These are phyloP conservation scores for Notodonta ziczac DNA, from an alignment of 2,888 invertebrate genomes.

Conservation along the genomic window DNA sequence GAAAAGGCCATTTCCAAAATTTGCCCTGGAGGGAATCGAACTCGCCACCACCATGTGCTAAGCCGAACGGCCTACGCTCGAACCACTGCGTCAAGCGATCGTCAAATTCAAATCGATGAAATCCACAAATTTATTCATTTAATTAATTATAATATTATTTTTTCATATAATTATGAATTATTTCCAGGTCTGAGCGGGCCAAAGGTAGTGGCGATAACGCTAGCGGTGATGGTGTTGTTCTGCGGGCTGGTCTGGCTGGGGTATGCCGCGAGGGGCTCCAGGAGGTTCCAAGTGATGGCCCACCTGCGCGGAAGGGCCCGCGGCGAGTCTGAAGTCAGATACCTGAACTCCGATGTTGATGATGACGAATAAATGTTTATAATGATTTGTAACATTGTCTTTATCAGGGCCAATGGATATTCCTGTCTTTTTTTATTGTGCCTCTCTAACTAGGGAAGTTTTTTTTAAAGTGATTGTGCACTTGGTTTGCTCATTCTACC, in stretches of 20 bases:
- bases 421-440: neutral
- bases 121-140: too few relatives aligned
- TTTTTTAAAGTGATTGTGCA: too few relatives aligned
- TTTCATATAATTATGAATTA: neutral
- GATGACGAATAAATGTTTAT: slow-evolving; percentile 27
- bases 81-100: too few relatives aligned
- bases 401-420: slow-evolving; percentile 4
- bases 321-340: slow-evolving; percentile 67
- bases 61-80: too few relatives aligned
- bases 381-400: slow-evolving; percentile 42
- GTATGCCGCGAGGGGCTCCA: slow-evolving; percentile 37
- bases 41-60: too few relatives aligned
- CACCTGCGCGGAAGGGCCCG: slow-evolving; percentile 50
- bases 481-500: too few relatives aligned
- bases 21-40: too few relatives aligned
- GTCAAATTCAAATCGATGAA: too few relatives aligned
- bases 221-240: slow-evolving; percentile 37
- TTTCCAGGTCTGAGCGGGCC: slow-evolving; percentile 44
- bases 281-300: slow-evolving; percentile 45
- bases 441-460: too few relatives aligned
- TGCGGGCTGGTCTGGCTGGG: slow-evolving; percentile 32
- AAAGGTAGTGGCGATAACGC: slow-evolving; percentile 42
- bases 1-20: too few relatives aligned
- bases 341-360: slow-evolving; percentile 60
- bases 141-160: too few relatives aligned